Evolutionary conservation across 2,888 invertebrate species (phyloP).

Genomic region (Athalia circularis): DNA sequence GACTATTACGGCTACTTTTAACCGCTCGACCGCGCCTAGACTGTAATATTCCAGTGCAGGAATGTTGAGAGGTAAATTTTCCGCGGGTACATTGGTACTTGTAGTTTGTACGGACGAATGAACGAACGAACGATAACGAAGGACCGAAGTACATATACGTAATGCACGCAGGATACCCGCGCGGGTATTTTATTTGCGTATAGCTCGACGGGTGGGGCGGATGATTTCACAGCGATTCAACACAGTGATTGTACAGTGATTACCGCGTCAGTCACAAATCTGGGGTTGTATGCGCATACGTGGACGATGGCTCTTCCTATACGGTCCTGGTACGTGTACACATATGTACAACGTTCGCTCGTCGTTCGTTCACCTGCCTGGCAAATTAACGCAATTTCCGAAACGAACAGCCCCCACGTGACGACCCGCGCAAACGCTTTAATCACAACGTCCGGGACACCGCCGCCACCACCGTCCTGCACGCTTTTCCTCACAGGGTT

Average conservation of each 20-base stretch:
- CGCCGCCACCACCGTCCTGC: slow-evolving; percentile 35
- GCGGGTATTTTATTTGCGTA: slow-evolving; percentile 39
- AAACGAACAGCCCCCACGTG: slow-evolving; percentile 64
- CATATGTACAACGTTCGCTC: slow-evolving; percentile 7
- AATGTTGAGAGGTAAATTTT: too few species aligned
- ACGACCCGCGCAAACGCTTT: slow-evolving; percentile 53
- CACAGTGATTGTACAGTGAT: slow-evolving; percentile 68
- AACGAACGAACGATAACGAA: too few species aligned
- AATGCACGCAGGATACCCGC: slow-evolving; percentile 27
- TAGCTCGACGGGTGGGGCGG: slow-evolving; percentile 12
- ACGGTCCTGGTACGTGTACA: too few species aligned
- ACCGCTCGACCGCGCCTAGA: too few species aligned
- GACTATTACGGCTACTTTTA: too few species aligned
- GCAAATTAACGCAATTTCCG: slow-evolving; percentile 71
- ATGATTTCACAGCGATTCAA: slow-evolving; percentile 45
- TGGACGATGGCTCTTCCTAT: too few species aligned
- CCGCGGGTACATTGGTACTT: too few species aligned
- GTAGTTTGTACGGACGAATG: too few species aligned
- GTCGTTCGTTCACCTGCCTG: slow-evolving; percentile 61
- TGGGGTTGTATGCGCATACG: neutral
- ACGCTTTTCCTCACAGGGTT: slow-evolving; percentile 50
- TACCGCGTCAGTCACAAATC: slow-evolving; percentile 70
- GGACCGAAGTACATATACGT: neutral
- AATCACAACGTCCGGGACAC: slow-evolving; percentile 47
- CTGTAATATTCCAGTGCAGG: too few species aligned